phyloP scores from a whole-genome alignment of 37 sponge, comb jelly and placozoan genomes.

The Beroe forskalii region DNA sequence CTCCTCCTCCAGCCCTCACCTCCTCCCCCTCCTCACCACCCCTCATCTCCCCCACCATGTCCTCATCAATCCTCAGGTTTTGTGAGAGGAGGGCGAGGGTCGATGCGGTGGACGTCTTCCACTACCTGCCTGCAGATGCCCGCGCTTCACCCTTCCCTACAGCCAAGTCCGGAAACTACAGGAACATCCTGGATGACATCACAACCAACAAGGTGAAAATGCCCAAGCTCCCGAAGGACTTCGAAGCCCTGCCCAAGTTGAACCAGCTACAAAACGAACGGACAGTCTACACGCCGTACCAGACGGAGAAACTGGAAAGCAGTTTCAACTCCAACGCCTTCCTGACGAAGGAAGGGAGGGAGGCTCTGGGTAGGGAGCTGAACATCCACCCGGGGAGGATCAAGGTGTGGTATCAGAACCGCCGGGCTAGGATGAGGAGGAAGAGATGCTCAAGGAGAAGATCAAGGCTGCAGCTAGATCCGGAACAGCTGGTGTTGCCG shows the following conservation, averaged over 20 bases:
- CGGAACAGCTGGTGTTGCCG: no score
- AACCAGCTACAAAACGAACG: neutral
- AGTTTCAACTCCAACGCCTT: neutral
- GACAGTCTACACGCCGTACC: conserved; percentile 16
- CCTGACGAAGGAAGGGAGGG: conserved; percentile 20
- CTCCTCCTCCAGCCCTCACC: neutral
- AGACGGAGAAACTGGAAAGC: neutral
- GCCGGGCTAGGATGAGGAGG: conserved; percentile 34
- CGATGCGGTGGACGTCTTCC: neutral
- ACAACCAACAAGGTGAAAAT: neutral
- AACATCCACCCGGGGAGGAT: conserved; percentile 14
- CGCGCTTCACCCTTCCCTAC: conserved; percentile 7
- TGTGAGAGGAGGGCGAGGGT: neutral
- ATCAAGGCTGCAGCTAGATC: neutral
- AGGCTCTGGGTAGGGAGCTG: conserved; percentile 8
- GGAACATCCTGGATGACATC: conserved; percentile 18
- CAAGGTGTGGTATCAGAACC: conserved; percentile 45
- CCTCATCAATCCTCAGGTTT: conserved; percentile 12
- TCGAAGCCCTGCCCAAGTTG: neutral
- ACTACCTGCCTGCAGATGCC: conserved; percentile 34
- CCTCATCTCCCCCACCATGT: neutral
- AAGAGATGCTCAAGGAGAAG: conserved; percentile 20
- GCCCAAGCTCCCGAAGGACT: neutral
- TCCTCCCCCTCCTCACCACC: neutral
- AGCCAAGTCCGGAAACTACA: neutral